Conservation (phyloP, 2,797 vertebrate species). For the Lutjanus campechanus region DNA sequence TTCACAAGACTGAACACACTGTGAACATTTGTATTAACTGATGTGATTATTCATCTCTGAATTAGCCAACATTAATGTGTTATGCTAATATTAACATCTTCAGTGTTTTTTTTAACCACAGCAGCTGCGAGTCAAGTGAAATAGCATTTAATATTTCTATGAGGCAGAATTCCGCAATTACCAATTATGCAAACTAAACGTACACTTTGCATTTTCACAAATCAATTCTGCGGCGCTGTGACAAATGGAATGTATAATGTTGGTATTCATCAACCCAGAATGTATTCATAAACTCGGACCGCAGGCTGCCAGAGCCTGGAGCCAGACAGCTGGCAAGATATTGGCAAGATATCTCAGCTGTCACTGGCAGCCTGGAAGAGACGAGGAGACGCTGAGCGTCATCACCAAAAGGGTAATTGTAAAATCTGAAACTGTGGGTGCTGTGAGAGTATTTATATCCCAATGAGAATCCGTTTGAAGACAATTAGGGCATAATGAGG, state of each 20-base stretch:
- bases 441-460: slow-evolving; percentile 13
- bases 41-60: slow-evolving; percentile 32
- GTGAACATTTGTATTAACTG: slow-evolving; percentile 25
- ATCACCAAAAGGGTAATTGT: slow-evolving; percentile 43
- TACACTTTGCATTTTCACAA: slow-evolving; percentile 18
- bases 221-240: slow-evolving; percentile 20
- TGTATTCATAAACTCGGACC: slow-evolving; percentile 30
- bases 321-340: slow-evolving; percentile 61
- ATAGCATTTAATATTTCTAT: slow-evolving; percentile 17
- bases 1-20: slow-evolving; percentile 13
- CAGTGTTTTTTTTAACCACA: not conserved
- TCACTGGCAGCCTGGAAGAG: slow-evolving; percentile 26
- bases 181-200: slow-evolving; percentile 36
- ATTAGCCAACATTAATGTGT: slow-evolving; percentile 20
- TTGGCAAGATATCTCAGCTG: slow-evolving; percentile 54
- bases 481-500: not conserved
- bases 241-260: slow-evolving; percentile 38
- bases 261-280: slow-evolving; percentile 38
- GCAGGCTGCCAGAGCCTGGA: slow-evolving; percentile 3
- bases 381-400: slow-evolving; percentile 11
- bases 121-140: slow-evolving; percentile 38
- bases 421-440: slow-evolving; percentile 22
- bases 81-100: slow-evolving; percentile 1
- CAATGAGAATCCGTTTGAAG: slow-evolving; percentile 20
- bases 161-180: slow-evolving; percentile 35